Evolutionary conservation across 2,888 invertebrate genomes (phyloP), one percentile per base, ranked within the genome.

Genomic region (Leuctra nigra): DNA sequence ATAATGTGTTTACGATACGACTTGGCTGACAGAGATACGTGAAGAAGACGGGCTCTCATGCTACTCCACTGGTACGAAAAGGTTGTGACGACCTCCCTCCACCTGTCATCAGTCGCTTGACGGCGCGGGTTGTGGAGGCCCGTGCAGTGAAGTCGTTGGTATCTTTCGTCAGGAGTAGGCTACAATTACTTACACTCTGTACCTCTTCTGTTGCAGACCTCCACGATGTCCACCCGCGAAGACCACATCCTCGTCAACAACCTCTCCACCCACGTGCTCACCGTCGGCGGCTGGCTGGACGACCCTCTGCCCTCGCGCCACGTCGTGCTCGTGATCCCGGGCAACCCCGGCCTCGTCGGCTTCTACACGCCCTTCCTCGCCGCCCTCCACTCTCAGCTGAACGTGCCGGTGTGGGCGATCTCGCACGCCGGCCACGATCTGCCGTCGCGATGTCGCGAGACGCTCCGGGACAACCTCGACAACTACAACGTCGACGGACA

Each of bases 311-410:
- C 70, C 46, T 77, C 77, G 36, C 74, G 80, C 61, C 80, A 86
- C 69, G 68, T 92, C 9, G 80, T 91, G 41, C 65, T 93, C 44
- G 80, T 86, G 61, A 81, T 93, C 61, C 83, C 91, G 23, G 93
- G 95, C 25, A 95, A 95, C 76, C 95, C 95, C 7, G 95, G 95
- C 1, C 68, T 92, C 22, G 80, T 87, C 0, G 83, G 83, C 58
- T 94, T 87, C 71, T 95, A 95, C 66, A 78, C 78, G 33, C 78
- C 81, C 64, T 95, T 94, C 70, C 78, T 86, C 61, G 73, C 78
- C 41, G 74, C 77, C 25, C 64, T 95, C 4, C 77, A 88, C 68
- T 71, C 77, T 60, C 75, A 75, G 55, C 73, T 86, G 29, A 73
- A 75, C 53, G 74, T 84, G 57, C 86, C 93, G 6, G 81, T 94